Percentiles rank a stretch among this genome's conserved stretches.
These are phyloP conservation scores for Pteronotus mesoamericanus DNA, from an alignment of 2,797 vertebrate species.

Conservation along the genomic window DNA sequence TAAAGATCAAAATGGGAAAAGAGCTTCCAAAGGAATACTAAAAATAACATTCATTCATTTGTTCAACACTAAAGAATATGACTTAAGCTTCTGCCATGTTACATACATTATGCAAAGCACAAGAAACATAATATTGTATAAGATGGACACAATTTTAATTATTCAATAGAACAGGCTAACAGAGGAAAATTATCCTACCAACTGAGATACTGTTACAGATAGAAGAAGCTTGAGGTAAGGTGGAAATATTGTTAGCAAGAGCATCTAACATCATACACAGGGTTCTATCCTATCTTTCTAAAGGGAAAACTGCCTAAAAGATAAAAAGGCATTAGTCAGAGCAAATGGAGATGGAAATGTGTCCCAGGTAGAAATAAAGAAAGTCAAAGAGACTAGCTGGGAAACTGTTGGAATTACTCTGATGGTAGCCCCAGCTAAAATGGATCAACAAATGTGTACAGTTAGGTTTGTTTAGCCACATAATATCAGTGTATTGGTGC, in stretches of 20 bases:
- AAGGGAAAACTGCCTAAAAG: background rate
- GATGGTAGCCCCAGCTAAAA: background rate
- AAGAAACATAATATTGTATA: background rate
- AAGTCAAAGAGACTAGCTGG: background rate
- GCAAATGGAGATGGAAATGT: background rate
- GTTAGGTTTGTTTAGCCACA: background rate
- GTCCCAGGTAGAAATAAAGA: background rate
- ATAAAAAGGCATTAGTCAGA: background rate
- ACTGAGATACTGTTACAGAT: background rate
- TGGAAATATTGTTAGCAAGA: background rate
- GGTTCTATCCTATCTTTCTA: background rate
- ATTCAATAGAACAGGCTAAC: background rate
- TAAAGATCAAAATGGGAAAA: background rate
- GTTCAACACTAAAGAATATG: background rate
- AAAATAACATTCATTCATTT: background rate
- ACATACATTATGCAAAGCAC: background rate
- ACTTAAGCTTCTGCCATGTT: background rate
- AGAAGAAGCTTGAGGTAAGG: background rate
- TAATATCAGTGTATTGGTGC: background rate
- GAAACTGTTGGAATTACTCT: background rate
- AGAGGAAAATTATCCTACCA: background rate
- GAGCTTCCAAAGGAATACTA: background rate
- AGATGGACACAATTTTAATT: background rate
- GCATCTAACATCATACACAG: background rate
- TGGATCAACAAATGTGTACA: background rate